A percentile compares a stretch with the other conserved stretches of the same genome.
phyloP scores from a whole-genome alignment of 2,113 vertebrate genomes.

The Calidris pugnax region DNA sequence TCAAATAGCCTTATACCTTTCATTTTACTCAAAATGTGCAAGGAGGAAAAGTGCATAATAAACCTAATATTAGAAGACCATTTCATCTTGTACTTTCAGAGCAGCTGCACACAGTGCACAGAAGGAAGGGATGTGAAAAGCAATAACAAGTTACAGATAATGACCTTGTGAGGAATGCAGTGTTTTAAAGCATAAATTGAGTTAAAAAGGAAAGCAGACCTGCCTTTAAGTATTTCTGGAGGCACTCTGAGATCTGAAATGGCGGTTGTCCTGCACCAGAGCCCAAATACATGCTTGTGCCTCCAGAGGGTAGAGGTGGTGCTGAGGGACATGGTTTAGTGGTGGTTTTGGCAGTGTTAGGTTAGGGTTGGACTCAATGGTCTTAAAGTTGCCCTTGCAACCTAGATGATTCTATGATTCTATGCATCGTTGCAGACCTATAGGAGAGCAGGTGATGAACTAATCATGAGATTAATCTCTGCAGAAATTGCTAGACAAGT shows the following conservation, averaged over 20 bases:
- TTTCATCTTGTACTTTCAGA: background rate
- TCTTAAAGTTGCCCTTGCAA: background rate
- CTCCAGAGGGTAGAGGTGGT: background rate
- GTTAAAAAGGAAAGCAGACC: background rate
- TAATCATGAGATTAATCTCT: background rate
- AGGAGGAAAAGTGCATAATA: background rate
- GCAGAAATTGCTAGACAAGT: background rate
- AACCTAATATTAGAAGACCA: background rate
- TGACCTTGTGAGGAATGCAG: background rate
- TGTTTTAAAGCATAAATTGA: background rate
- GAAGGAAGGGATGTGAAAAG: background rate
- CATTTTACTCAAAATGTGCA: background rate
- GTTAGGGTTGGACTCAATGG: background rate
- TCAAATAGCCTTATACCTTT: background rate
- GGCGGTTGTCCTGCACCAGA: background rate
- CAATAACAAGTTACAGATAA: background rate
- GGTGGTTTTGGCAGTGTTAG: background rate
- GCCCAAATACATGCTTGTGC: background rate
- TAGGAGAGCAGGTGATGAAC: background rate
- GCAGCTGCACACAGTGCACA: background rate
- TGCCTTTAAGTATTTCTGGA: background rate
- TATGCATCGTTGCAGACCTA: background rate
- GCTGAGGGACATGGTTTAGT: background rate
- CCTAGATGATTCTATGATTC: background rate
- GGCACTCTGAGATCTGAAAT: background rate